A percentile compares a stretch with the other conserved stretches of the same genome.
Evolutionary conservation across 2,113 vertebrate species (phyloP).

Genomic region (Sphaerodactylus townsendi): DNA sequence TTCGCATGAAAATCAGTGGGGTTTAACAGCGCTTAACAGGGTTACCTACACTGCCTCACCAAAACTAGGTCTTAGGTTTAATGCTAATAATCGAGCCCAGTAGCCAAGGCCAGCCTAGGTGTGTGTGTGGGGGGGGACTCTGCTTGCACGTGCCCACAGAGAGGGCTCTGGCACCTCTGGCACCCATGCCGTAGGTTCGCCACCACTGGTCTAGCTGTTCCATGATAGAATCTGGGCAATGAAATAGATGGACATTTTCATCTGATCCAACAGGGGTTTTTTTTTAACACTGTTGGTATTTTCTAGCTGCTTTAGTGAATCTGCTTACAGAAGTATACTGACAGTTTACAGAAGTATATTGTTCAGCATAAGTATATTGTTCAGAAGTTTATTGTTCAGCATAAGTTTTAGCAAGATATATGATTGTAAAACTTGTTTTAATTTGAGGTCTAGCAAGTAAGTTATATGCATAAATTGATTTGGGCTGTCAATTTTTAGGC

Average conservation of each 20-base stretch:
- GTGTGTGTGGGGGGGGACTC: no score
- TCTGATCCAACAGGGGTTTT: neutral
- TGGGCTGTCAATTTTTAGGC: constrained; percentile 78
- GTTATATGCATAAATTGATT: constrained; percentile 78
- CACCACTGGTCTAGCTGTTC: no score
- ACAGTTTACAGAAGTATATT: constrained; percentile 47
- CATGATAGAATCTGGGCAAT: neutral
- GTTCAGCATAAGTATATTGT: constrained; percentile 58
- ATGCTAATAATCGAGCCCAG: no score
- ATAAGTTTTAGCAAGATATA: constrained; percentile 59
- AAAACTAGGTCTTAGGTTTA: no score
- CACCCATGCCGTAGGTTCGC: no score
- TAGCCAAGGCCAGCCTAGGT: no score
- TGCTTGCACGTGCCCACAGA: no score
- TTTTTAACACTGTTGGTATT: neutral
- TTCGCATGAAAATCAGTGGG: no score
- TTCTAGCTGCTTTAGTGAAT: constrained; percentile 13
- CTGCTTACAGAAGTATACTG: constrained; percentile 44
- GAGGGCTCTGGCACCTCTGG: no score
- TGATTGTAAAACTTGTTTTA: constrained; percentile 73
- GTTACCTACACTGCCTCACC: no score
- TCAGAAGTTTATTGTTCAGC: constrained; percentile 46
- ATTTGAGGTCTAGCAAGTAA: constrained; percentile 71
- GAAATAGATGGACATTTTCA: neutral
- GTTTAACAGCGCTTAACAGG: no score